phyloP scores from a whole-genome alignment of 2,797 vertebrate genomes.

The Myotis daubentonii region DNA sequence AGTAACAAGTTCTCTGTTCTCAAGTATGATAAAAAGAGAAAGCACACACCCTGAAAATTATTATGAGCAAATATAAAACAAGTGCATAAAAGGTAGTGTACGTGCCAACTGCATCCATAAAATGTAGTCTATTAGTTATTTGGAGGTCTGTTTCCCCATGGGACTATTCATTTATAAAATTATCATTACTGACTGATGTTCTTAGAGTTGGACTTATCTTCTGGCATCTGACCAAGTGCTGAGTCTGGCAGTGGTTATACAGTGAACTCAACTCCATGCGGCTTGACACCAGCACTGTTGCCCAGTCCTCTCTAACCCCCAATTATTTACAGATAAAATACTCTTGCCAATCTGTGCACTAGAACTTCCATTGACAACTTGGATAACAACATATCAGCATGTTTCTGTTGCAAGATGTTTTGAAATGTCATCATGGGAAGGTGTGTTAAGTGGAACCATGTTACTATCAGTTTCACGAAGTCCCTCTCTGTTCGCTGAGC shows the following conservation, averaged over 20 bases:
- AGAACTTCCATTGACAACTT: neutral
- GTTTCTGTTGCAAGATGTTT: neutral
- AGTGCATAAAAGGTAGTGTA: neutral
- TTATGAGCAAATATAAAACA: neutral
- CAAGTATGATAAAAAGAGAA: neutral
- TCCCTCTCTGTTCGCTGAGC: neutral
- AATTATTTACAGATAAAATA: neutral
- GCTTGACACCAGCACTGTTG: neutral
- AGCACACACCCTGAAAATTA: neutral
- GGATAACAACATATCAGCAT: neutral
- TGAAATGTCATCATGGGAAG: neutral
- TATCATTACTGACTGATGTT: neutral
- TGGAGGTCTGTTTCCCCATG: neutral
- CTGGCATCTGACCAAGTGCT: neutral
- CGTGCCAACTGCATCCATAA: neutral
- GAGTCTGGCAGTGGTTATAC: neutral
- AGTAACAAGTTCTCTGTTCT: neutral
- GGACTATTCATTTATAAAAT: neutral
- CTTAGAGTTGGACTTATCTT: neutral
- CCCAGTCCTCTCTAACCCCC: neutral
- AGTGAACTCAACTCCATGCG: neutral
- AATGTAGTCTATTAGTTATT: neutral
- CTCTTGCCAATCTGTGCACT: neutral
- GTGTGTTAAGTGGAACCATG: neutral
- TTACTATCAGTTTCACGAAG: neutral